These are phyloP conservation scores for Drosophila birchii DNA, from an alignment of 2,888 invertebrate species.

Conservation along the genomic window DNA sequence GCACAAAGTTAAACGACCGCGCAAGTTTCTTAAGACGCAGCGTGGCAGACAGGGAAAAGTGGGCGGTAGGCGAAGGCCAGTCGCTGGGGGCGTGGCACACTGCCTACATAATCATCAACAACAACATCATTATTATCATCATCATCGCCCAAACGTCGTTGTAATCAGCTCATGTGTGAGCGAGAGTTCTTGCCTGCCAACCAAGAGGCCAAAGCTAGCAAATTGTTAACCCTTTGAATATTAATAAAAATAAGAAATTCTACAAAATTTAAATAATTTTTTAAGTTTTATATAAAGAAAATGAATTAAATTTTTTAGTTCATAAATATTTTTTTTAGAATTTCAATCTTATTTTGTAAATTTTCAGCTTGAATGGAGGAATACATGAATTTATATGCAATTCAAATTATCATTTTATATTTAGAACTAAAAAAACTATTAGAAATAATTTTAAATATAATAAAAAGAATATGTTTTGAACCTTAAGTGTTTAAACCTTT, in stretches of 20 bases:
- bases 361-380: background rate
- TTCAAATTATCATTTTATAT: background rate
- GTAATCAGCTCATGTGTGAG: conserved; percentile 56
- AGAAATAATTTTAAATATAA: background rate
- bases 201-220: background rate
- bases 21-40: conserved; percentile 62
- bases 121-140: background rate
- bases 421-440: too few species aligned
- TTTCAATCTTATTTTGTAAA: background rate
- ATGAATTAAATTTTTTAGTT: background rate
- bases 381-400: background rate
- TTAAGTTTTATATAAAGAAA: background rate
- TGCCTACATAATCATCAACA: conserved; percentile 6
- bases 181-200: conserved; percentile 18
- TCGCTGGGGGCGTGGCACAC: conserved; percentile 26
- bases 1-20: conserved; percentile 77
- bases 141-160: conserved; percentile 12
- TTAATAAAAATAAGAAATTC: background rate
- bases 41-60: conserved; percentile 12
- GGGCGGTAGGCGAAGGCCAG: conserved; percentile 14
- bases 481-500: accelerated
- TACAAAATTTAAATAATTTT: too few species aligned
- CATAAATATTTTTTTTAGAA: background rate
- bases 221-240: background rate
- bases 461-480: accelerated